Evolutionary conservation across 1,140 invertebrate genomes (phyloP), one percentile per base, ranked within the genome.

Genomic region (Bombus pascuorum): DNA sequence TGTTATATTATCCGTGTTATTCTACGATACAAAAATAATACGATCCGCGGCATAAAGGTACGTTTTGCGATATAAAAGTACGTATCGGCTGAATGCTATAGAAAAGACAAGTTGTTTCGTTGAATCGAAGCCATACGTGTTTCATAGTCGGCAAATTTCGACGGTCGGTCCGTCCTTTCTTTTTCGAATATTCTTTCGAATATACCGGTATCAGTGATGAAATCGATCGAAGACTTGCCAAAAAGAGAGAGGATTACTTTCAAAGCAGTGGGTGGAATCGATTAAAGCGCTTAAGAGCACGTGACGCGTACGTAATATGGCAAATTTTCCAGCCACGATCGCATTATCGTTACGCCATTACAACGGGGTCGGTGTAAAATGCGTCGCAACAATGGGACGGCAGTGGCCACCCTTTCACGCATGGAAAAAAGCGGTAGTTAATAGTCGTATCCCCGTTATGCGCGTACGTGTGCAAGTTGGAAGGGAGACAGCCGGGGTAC

Each of bases 381-480:
- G 39, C 53, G 73, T 59, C 39, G 34, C 73, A 74, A 42, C n/a
- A 65, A 70, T 53, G 75, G 80, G 75, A 65, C 25, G 70, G 2
- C 39, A 28, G 70, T 42, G 78, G 79, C 84, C 39, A 66, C 77
- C 85, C 59, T 74, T 74, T 82, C 39, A 39, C 72, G 74, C 81
- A 65, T 25, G 47, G 66, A 70, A 66, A 87, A 88, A 91, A 84
- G 81, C 86, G 91, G 91, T 91, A 86, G 90, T 91, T 91, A 91
- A 91, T 80, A 66, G 88, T 83, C 71, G 86, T 89, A 83, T 85
- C 62, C 81, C 57, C 81, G 81, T 87, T 88, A 86, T 82, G 77
- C 79, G 53, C 22, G 81, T 44, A 78, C 39, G 81, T 10, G 53
- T 44, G 8, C 32, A 57, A 34, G 44, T 53, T 53, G 15, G n/a